These are phyloP conservation scores for Pegoplata infirma DNA, from an alignment of 2,888 invertebrate species.

Conservation along the genomic window DNA sequence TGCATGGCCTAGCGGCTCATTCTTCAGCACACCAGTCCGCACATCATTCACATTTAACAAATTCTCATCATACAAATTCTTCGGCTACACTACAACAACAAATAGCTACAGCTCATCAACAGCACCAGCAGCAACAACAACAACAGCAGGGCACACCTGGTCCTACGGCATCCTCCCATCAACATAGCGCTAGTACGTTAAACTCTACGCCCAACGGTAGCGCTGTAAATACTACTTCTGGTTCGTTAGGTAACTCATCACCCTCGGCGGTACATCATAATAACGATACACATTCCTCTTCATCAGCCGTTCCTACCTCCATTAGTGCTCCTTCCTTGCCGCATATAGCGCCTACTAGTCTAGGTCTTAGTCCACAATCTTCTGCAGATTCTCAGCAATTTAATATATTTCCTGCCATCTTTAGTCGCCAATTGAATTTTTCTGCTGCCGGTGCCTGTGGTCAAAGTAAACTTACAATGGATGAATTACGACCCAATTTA, in stretches of 20 bases:
- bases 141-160: constrained; percentile 52
- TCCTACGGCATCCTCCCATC: constrained; percentile 44
- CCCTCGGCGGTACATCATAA: constrained; percentile 68
- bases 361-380: constrained; percentile 77
- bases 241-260: constrained; percentile 75
- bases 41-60: constrained; percentile 62
- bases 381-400: constrained; percentile 82
- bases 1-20: constrained; percentile 49
- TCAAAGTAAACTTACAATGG: constrained; percentile 88
- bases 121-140: constrained; percentile 61
- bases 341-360: constrained; percentile 72
- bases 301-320: constrained; percentile 67
- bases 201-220: constrained; percentile 66
- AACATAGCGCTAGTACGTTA: constrained; percentile 58
- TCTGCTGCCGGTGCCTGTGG: constrained; percentile 82
- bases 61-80: constrained; percentile 60
- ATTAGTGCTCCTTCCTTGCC: constrained; percentile 69
- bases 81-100: constrained; percentile 65
- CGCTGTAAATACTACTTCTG: constrained; percentile 66
- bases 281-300: constrained; percentile 65
- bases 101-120: constrained; percentile 41
- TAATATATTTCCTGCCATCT: constrained; percentile 94
- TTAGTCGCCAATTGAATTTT: constrained; percentile 92
- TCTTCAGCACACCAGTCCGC: constrained; percentile 47
- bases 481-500: constrained; percentile 90